Conservation (phyloP, 2,113 vertebrate genomes). For the Chloropsis cyanopogon region DNA sequence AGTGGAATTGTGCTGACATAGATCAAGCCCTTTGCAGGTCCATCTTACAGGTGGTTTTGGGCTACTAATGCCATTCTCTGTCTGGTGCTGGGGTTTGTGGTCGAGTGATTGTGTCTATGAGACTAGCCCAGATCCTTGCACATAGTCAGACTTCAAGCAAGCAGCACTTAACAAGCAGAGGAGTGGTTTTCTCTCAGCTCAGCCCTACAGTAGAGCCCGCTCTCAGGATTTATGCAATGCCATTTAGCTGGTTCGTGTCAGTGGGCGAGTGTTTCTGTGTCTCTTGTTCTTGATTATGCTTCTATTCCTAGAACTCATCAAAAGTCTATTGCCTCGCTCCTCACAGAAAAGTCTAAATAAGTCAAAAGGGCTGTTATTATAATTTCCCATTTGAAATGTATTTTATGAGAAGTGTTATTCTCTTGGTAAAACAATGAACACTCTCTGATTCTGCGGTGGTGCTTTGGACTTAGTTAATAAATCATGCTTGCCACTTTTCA, state of each 20-base stretch:
- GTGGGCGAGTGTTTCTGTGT: not conserved
- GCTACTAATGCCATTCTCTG: not conserved
- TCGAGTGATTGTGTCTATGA: not conserved
- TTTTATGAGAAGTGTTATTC: conserved; percentile 40
- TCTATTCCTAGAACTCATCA: conserved; percentile 13
- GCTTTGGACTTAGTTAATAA: conserved; percentile 48
- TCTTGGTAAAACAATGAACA: conserved; percentile 10
- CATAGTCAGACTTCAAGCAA: not conserved
- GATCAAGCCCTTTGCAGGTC: not conserved
- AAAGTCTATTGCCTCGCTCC: not conserved
- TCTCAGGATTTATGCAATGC: conserved; percentile 2
- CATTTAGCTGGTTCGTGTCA: not conserved
- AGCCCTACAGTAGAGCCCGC: not conserved
- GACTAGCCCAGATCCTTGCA: not conserved
- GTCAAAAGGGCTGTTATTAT: not conserved
- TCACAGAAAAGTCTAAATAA: not conserved
- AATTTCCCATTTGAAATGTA: conserved; percentile 7
- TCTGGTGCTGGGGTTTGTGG: not conserved
- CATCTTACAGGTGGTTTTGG: not conserved
- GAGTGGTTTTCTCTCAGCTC: not conserved
- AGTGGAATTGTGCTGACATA: not conserved
- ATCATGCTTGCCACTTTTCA: conserved; percentile 33
- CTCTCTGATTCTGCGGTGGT: not conserved
- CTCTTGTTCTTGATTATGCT: conserved; percentile 13
- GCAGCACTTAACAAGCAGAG: not conserved